Evolutionary conservation across 2,113 vertebrate species (phyloP).

Genomic region (Phalacrocorax aristotelis): DNA sequence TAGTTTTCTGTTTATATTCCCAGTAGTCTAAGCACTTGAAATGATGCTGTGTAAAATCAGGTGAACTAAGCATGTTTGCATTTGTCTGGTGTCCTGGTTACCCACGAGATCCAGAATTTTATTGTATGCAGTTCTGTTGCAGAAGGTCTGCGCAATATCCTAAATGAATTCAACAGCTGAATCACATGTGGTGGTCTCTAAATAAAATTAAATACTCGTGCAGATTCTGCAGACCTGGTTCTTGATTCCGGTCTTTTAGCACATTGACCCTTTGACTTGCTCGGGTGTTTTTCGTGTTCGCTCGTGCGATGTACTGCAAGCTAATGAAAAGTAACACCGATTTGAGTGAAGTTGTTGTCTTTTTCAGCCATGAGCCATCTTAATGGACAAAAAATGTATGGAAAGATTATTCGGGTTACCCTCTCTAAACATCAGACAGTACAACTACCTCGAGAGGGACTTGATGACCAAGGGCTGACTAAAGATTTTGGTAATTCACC

Average conservation of each 20-base stretch:
- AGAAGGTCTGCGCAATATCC: background rate
- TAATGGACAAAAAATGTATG: conserved; percentile 98
- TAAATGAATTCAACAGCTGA: background rate
- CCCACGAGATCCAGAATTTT: background rate
- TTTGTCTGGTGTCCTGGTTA: background rate
- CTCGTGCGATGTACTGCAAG: background rate
- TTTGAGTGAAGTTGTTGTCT: background rate
- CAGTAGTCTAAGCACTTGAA: background rate
- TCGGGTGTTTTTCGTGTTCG: background rate
- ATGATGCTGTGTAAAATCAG: background rate
- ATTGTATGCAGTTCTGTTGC: background rate
- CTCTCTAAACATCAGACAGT: conserved; percentile 96
- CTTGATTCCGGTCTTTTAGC: background rate
- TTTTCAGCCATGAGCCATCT: conserved; percentile 95
- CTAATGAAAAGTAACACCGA: background rate
- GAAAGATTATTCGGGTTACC: conserved; percentile 95
- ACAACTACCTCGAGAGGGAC: conserved; percentile 92
- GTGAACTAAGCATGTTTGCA: background rate
- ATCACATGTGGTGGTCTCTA: background rate
- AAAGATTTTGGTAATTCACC: conserved; percentile 97
- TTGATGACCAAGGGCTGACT: conserved; percentile 96
- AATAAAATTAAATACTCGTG: background rate
- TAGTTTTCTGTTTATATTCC: background rate
- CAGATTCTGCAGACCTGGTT: background rate
- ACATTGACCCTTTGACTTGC: background rate